Percentiles rank a stretch among this genome's conserved stretches.
These are phyloP conservation scores for Lagopus muta DNA, from an alignment of 2,113 vertebrate genomes.

Conservation along the genomic window DNA sequence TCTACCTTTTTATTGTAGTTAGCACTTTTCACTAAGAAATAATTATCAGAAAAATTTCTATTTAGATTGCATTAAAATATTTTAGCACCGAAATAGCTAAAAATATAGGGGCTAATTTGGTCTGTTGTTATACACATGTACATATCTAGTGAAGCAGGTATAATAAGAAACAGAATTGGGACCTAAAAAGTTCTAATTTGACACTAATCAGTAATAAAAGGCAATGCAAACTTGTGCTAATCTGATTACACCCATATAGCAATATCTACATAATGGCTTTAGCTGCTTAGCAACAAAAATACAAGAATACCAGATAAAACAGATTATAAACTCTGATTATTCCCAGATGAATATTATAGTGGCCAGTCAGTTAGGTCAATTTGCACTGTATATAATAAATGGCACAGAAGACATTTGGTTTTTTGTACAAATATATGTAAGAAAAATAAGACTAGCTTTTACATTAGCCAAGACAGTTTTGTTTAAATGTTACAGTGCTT, in stretches of 20 bases:
- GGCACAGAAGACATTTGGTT: conserved; percentile 7
- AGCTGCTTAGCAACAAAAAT: conserved; percentile 74
- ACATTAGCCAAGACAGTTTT: background rate
- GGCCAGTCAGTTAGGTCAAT: conserved; percentile 60
- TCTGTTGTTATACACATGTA: background rate
- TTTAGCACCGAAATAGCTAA: conserved; percentile 14
- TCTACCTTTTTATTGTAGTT: background rate
- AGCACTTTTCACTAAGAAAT: background rate
- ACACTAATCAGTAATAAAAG: conserved; percentile 66
- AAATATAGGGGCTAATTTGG: background rate
- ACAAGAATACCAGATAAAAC: conserved; percentile 62
- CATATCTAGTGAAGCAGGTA: background rate
- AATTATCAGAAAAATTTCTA: background rate
- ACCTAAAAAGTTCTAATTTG: conserved; percentile 64
- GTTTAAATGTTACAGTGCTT: background rate
- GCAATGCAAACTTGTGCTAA: conserved; percentile 67
- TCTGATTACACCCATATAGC: conserved; percentile 66
- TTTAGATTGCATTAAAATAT: conserved; percentile 12
- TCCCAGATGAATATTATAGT: conserved; percentile 47
- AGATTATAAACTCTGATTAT: conserved; percentile 68
- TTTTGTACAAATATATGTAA: background rate
- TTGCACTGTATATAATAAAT: conserved; percentile 65
- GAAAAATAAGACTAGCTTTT: background rate
- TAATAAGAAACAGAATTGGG: conserved; percentile 41
- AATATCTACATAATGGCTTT: conserved; percentile 63